Evolutionary conservation across 2,113 vertebrate genomes (phyloP), one percentile per base, ranked within the genome.

Genomic region (Rhizomys pruinosus): DNA sequence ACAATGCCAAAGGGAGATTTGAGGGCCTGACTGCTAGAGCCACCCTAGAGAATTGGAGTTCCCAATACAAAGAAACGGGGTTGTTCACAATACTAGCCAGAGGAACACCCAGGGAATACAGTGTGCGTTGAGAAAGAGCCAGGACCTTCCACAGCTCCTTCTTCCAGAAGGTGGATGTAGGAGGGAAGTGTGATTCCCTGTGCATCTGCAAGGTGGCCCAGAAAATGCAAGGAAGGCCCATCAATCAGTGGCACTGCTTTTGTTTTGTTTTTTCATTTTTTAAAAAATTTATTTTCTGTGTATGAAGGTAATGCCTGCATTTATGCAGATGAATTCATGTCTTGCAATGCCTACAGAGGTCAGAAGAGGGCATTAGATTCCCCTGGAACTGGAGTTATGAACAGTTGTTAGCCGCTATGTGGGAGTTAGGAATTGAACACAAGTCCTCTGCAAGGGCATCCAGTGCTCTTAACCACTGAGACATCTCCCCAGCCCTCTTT

Each of bases 31-130:
- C 1, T 61, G 0, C 52, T 29, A 6, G 13, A 64, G 37, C 69
- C 39, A 44, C 7, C 17, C n/a, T 13, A 7, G 5, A 69, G 15
- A 66, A 17, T 2, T 32, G 37, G 4, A 17, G 20, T 0, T 1
- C 23, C 29, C 61, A 52, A n/a, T 61, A 19, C 44, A 39, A 29
- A 29, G 73, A 76, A 57, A 59, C 32, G 19, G 22, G 74, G 3
- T 34, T 10, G 20, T 71, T 71, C 42, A 6, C 32, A 87, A 87
- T 44, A 37, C 16, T 69, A 3, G 63, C 57, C 64, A 2, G 0
- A 29, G 34, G 57, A 61, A 89, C 59, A 37, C 0, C 2, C 29
- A 34, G 64, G 64, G 80, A 57, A 5, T 42, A 19, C 1, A 57
- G 37, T 5, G 11, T 29, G 39, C 6, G 64, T 13, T 17, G 32